These are phyloP conservation scores for Amblyjoppa fuscipennis DNA, from an alignment of 2,888 invertebrate genomes.

Conservation along the genomic window DNA sequence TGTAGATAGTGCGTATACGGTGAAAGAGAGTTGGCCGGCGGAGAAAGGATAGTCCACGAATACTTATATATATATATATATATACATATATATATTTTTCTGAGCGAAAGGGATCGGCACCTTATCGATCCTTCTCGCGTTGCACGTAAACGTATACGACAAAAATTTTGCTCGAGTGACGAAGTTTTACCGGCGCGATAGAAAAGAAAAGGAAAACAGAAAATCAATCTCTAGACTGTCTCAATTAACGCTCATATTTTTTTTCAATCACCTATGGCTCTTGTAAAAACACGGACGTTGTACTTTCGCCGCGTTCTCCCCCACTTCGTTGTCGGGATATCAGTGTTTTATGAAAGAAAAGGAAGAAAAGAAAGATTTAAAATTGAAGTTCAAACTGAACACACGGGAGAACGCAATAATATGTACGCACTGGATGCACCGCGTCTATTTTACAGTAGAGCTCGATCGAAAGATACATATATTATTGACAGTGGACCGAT, in stretches of 20 bases:
- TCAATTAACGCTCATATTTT: conserved; percentile 52
- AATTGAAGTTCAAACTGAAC: conserved; percentile 16
- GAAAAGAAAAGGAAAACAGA: conserved; percentile 12
- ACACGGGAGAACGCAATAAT: conserved; percentile 56
- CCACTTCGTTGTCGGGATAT: not conserved
- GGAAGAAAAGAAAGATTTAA: conserved; percentile 8
- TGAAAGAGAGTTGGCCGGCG: conserved; percentile 66
- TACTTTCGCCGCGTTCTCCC: conserved; percentile 55
- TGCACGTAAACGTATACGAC: conserved; percentile 67
- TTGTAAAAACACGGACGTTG: conserved; percentile 48
- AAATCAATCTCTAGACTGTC: conserved; percentile 19
- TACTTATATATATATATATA: conserved; percentile 48
- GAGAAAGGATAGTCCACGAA: conserved; percentile 72
- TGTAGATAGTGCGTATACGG: conserved; percentile 74
- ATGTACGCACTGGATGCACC: conserved; percentile 65
- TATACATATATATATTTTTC: conserved; percentile 55
- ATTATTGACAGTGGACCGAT: conserved; percentile 50
- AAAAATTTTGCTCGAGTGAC: conserved; percentile 55
- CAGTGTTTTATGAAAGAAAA: conserved; percentile 5
- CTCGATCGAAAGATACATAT: conserved; percentile 47
- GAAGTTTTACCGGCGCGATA: conserved; percentile 7
- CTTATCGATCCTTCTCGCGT: conserved; percentile 51
- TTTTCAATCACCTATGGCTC: conserved; percentile 41
- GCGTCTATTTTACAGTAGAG: conserved; percentile 62
- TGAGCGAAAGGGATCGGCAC: conserved; percentile 51